Conservation (phyloP, 2,113 vertebrate species). For the Oryzias celebensis region DNA sequence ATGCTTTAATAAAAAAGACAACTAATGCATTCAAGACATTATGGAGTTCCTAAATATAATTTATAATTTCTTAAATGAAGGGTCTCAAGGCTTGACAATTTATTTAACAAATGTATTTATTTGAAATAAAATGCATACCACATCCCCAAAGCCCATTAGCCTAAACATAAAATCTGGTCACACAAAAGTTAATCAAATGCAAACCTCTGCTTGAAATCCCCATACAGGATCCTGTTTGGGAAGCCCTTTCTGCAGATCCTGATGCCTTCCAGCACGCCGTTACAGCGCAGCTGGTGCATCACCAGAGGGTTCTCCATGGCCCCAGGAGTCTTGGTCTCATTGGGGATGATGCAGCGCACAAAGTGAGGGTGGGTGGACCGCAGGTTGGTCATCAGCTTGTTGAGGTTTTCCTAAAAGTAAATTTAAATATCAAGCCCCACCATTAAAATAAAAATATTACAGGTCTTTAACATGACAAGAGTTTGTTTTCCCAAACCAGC, state of each 20-base stretch:
- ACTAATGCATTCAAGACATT: no score
- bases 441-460: background rate
- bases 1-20: no score
- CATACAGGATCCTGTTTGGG: slow-evolving; percentile 88
- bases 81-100: no score
- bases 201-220: slow-evolving; percentile 87
- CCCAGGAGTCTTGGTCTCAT: slow-evolving; percentile 89
- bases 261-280: slow-evolving; percentile 92
- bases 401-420: slow-evolving; percentile 86
- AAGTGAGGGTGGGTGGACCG: slow-evolving; percentile 93
- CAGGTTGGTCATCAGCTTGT: slow-evolving; percentile 93
- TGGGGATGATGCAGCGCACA: slow-evolving; percentile 92
- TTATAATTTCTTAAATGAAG: no score
- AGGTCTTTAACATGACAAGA: no score
- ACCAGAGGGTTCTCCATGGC: slow-evolving; percentile 91
- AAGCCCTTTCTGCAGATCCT: slow-evolving; percentile 91
- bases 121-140: no score
- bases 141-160: no score
- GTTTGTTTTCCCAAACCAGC: background rate
- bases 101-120: no score
- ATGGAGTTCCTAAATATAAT: no score
- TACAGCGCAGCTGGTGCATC: slow-evolving; percentile 97
- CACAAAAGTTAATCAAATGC: background rate
- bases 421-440: background rate
- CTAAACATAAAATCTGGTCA: no score